Conservation (phyloP, 2,888 invertebrate genomes). For the Eretmocerus hayati region DNA sequence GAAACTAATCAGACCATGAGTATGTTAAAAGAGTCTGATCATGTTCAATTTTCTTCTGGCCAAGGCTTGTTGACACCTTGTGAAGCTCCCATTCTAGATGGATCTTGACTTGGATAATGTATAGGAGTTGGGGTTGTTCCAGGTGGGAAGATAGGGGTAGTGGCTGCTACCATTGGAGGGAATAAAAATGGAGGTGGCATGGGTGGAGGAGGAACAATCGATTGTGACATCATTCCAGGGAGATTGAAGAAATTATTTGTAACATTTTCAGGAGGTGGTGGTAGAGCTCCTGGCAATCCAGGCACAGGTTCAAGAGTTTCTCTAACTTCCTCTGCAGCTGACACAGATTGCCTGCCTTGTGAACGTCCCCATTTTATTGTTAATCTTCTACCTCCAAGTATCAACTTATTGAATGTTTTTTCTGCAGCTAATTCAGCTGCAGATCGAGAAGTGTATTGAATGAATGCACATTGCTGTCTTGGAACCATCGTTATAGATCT, state of each 20-base stretch:
- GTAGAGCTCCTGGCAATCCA: constrained; percentile 66
- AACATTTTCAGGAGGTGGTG: constrained; percentile 56
- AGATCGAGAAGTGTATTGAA: constrained; percentile 85
- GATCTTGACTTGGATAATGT: constrained; percentile 98
- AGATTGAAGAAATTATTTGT: constrained; percentile 66
- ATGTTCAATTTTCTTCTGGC: constrained; percentile 37
- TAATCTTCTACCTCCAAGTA: constrained; percentile 75
- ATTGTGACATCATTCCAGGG: constrained; percentile 45
- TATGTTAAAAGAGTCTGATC: too few relatives aligned
- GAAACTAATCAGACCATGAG: too few relatives aligned
- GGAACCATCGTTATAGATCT: constrained; percentile 86
- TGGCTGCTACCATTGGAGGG: constrained; percentile 44
- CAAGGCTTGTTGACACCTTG: constrained; percentile 45
- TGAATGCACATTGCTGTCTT: constrained; percentile 93
- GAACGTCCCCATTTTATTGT: constrained; percentile 99
- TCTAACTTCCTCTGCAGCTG: constrained; percentile 49
- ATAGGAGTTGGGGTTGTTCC: constrained; percentile 52
- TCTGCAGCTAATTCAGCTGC: constrained; percentile 93
- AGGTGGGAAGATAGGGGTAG: constrained; percentile 48
- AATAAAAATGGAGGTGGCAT: constrained; percentile 48
- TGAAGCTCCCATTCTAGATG: constrained; percentile 75
- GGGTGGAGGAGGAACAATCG: constrained; percentile 48
- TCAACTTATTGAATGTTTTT: constrained; percentile 89
- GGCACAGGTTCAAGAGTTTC: constrained; percentile 68
- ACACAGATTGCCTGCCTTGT: constrained; percentile 64